Conservation (phyloP, 30 jellyfish, hydroid and myxozoan species). For the Morbakka virulenta region DNA sequence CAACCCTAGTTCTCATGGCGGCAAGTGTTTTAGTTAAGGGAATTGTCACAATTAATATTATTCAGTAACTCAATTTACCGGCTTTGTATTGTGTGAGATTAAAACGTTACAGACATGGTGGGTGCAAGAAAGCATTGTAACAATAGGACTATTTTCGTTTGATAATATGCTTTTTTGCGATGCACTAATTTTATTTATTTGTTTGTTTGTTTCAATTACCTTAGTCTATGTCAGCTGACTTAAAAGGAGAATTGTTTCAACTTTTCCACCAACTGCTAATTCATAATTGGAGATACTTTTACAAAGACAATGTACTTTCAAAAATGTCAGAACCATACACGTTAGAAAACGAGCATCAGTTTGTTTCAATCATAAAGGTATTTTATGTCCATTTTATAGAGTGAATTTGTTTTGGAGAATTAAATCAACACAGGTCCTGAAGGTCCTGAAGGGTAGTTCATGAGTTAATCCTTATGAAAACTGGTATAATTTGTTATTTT, state of each 20-base stretch:
- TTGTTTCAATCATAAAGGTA: conserved; percentile 80
- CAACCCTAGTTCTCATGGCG: too few relatives aligned
- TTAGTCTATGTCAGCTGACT: conserved; percentile 52
- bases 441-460: neutral
- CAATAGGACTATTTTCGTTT: too few relatives aligned
- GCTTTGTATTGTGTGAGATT: too few relatives aligned
- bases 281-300: conserved; percentile 97
- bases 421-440: neutral
- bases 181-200: too few relatives aligned
- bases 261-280: conserved; percentile 82
- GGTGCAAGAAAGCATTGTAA: too few relatives aligned
- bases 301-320: conserved; percentile 72
- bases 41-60: too few relatives aligned
- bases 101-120: too few relatives aligned
- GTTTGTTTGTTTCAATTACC: neutral
- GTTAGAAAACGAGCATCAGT: conserved; percentile 79
- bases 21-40: too few relatives aligned
- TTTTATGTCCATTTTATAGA: neutral
- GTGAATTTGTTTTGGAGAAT: neutral
- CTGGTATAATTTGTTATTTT: too few relatives aligned
- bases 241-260: conserved; percentile 66
- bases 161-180: too few relatives aligned
- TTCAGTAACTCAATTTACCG: too few relatives aligned
- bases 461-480: neutral
- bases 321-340: conserved; percentile 87